Percentiles rank a stretch among this genome's conserved stretches.
phyloP scores from a whole-genome alignment of 1,140 invertebrate genomes.

The Trachymyrmex cornetzi region DNA sequence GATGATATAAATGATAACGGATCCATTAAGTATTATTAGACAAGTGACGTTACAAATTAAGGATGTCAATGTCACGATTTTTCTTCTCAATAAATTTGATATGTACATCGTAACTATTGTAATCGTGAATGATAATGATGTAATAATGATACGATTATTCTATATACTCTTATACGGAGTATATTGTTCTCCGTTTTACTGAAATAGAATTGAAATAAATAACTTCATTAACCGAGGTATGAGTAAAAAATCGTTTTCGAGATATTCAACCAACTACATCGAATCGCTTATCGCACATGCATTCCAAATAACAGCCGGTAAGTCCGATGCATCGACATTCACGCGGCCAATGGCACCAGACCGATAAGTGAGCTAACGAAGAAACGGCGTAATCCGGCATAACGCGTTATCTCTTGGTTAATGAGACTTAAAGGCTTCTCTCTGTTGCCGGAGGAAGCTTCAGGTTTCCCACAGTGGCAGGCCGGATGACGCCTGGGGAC shows the following conservation, averaged over 20 bases:
- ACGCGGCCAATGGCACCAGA: neutral
- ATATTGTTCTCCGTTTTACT: neutral
- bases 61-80: neutral
- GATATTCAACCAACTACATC: neutral
- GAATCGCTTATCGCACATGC: conserved; percentile 4
- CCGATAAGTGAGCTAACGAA: conserved; percentile 43
- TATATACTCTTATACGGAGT: neutral
- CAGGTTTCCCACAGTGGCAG: conserved; percentile 56
- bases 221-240: conserved; percentile 21
- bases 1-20: neutral
- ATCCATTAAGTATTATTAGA: neutral
- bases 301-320: conserved; percentile 18
- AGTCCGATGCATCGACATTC: conserved; percentile 5
- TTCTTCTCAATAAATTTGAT: neutral
- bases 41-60: neutral
- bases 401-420: conserved; percentile 70
- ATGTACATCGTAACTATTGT: neutral
- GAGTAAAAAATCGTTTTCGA: neutral
- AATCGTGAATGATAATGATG: neutral
- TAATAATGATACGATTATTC: neutral
- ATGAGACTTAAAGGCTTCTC: conserved; percentile 64
- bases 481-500: conserved; percentile 48
- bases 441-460: conserved; percentile 16
- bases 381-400: conserved; percentile 62
- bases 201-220: conserved; percentile 7